These are phyloP conservation scores for Drosophila insularis DNA, from an alignment of 1,140 invertebrate genomes.

Conservation along the genomic window DNA sequence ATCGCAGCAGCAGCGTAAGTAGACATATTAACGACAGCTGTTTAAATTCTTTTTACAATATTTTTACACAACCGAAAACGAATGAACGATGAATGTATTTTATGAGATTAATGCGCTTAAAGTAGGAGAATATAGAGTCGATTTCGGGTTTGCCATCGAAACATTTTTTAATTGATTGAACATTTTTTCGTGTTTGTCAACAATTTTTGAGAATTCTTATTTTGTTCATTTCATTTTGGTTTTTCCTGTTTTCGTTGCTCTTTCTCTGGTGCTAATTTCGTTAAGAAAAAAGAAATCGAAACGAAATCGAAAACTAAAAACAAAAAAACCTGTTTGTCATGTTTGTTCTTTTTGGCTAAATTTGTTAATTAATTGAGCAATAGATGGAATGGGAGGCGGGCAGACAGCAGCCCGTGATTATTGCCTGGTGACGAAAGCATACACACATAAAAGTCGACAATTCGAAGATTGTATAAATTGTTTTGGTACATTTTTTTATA, in stretches of 20 bases:
- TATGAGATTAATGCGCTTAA: slow-evolving; percentile 38
- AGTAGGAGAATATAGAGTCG: neutral
- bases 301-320: neutral
- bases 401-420: slow-evolving; percentile 32
- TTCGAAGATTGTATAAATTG: slow-evolving; percentile 8
- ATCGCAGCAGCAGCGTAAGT: slow-evolving; percentile 26
- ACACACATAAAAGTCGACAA: slow-evolving; percentile 20
- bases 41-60: slow-evolving; percentile 42
- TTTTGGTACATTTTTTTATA: slow-evolving; percentile 7
- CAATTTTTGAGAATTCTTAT: slow-evolving; percentile 1
- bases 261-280: slow-evolving; percentile 51
- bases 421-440: slow-evolving; percentile 15
- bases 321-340: slow-evolving; percentile 63
- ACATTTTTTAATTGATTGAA: slow-evolving; percentile 42
- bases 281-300: slow-evolving; percentile 41
- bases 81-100: slow-evolving; percentile 22
- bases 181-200: slow-evolving; percentile 7
- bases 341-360: slow-evolving; percentile 68
- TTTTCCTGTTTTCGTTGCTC: slow-evolving; percentile 22
- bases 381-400: slow-evolving; percentile 4
- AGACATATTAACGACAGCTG: slow-evolving; percentile 53
- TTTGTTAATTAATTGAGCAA: slow-evolving; percentile 67
- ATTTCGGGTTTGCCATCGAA: slow-evolving; percentile 35
- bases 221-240: slow-evolving; percentile 38
- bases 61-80: slow-evolving; percentile 27